Evolutionary conservation across 2,797 vertebrate genomes (phyloP).

Genomic region (Oophaga sylvatica): DNA sequence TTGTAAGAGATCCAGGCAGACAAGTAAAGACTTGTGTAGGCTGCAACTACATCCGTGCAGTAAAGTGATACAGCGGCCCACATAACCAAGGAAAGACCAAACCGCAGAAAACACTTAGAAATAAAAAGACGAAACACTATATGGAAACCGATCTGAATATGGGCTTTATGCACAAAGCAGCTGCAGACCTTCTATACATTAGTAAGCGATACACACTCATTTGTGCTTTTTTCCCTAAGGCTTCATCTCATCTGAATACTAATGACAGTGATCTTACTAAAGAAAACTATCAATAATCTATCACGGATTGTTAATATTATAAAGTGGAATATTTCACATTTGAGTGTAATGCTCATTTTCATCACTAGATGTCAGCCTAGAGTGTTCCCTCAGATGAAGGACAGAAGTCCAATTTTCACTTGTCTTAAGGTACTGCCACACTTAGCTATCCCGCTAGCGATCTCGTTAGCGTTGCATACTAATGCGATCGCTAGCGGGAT

Average conservation of each 20-base stretch:
- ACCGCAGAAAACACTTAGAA: constrained; percentile 43
- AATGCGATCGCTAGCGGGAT: no score
- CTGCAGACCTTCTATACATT: neutral
- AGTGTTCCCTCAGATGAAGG: neutral
- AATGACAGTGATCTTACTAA: neutral
- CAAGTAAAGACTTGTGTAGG: constrained; percentile 56
- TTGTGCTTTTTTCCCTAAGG: neutral
- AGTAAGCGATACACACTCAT: neutral
- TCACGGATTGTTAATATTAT: neutral
- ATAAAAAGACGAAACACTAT: constrained; percentile 19
- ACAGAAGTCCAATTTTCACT: neutral
- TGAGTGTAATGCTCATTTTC: neutral
- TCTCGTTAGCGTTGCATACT: no score
- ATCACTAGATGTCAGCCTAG: constrained; percentile 25
- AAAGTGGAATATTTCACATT: neutral
- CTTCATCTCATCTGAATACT: neutral
- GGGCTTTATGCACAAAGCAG: neutral
- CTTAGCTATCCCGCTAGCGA: no score
- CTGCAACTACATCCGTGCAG: constrained; percentile 50
- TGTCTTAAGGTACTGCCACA: no score
- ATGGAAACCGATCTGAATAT: constrained; percentile 5
- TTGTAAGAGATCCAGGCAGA: constrained; percentile 39
- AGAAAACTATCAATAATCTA: neutral
- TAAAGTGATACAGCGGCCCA: constrained; percentile 46
- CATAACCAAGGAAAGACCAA: constrained; percentile 40